Conservation (phyloP, 2,888 invertebrate species). For the Cantharis nigra region DNA sequence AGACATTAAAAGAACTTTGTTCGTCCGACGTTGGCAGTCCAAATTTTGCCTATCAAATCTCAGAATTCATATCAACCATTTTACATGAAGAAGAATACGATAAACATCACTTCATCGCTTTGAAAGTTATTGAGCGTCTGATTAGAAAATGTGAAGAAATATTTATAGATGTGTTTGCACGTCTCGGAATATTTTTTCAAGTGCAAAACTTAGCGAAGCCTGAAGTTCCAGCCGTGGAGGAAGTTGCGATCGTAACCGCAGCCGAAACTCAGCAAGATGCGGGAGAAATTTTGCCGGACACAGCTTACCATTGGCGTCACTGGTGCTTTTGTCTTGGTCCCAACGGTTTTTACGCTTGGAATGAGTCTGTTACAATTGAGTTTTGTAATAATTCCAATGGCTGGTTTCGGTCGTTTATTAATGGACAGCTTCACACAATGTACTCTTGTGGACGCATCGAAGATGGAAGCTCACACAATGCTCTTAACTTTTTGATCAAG, state of each 20-base stretch:
- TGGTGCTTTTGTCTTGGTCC: constrained; percentile 95
- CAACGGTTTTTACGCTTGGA: constrained; percentile 98
- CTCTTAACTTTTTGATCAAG: constrained; percentile 88
- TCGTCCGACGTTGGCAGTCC: constrained; percentile 67
- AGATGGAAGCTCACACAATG: constrained; percentile 67
- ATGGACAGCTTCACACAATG: constrained; percentile 97
- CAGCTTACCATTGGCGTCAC: constrained; percentile 96
- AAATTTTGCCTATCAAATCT: constrained; percentile 79
- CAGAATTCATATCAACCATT: constrained; percentile 92
- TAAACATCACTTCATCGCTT: constrained; percentile 87
- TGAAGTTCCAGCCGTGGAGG: constrained; percentile 38
- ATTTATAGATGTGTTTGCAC: constrained; percentile 94
- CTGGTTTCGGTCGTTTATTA: constrained; percentile 97
- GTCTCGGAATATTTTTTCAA: constrained; percentile 94
- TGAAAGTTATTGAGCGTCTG: constrained; percentile 92
- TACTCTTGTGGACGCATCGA: constrained; percentile 98
- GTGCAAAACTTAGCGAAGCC: constrained; percentile 79
- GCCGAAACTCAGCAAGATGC: constrained; percentile 72
- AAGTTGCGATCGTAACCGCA: constrained; percentile 17
- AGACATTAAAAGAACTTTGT: constrained; percentile 75
- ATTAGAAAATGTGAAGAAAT: constrained; percentile 91
- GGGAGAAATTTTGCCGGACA: constrained; percentile 82
- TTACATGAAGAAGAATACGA: constrained; percentile 98
- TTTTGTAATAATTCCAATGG: constrained; percentile 97
- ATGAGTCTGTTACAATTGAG: constrained; percentile 94